Percentiles rank a stretch among this genome's conserved stretches.
phyloP scores from a whole-genome alignment of 2,888 invertebrate genomes.

The Pterostichus madidus region DNA sequence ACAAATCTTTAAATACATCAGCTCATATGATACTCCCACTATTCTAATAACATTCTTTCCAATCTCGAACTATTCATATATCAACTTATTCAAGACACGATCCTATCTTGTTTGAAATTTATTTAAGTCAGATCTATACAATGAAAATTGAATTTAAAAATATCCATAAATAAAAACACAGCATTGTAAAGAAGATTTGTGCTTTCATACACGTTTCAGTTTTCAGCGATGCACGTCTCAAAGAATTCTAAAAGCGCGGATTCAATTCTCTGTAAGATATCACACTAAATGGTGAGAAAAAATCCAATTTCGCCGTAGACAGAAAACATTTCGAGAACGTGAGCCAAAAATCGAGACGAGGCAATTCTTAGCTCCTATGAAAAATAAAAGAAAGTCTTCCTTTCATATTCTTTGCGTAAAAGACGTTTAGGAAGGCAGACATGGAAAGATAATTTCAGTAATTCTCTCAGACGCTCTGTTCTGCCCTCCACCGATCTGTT shows the following conservation, averaged over 20 bases:
- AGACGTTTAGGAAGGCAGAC: constrained; percentile 29
- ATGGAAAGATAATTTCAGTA: constrained; percentile 32
- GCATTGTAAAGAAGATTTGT: neutral
- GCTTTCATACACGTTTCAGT: constrained; percentile 24
- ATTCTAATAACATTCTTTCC: no score
- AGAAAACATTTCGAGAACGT: constrained; percentile 49
- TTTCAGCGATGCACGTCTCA: constrained; percentile 36
- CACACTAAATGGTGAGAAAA: constrained; percentile 52
- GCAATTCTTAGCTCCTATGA: neutral
- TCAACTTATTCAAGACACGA: no score
- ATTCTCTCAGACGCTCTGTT: constrained; percentile 7
- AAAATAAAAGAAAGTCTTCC: constrained; percentile 36
- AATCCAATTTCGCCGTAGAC: constrained; percentile 49
- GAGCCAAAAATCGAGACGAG: constrained; percentile 38
- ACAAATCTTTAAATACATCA: no score
- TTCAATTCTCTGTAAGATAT: constrained; percentile 53
- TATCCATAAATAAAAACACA: no score
- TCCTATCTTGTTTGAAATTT: no score
- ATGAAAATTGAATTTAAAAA: no score
- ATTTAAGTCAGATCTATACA: no score
- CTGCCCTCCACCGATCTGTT: no score
- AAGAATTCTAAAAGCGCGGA: constrained; percentile 47
- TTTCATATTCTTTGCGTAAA: constrained; percentile 15
- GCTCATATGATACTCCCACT: no score
- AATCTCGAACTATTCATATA: no score